Evolutionary conservation across 1,140 invertebrate species (phyloP).

Genomic region (Orius insidiosus): DNA sequence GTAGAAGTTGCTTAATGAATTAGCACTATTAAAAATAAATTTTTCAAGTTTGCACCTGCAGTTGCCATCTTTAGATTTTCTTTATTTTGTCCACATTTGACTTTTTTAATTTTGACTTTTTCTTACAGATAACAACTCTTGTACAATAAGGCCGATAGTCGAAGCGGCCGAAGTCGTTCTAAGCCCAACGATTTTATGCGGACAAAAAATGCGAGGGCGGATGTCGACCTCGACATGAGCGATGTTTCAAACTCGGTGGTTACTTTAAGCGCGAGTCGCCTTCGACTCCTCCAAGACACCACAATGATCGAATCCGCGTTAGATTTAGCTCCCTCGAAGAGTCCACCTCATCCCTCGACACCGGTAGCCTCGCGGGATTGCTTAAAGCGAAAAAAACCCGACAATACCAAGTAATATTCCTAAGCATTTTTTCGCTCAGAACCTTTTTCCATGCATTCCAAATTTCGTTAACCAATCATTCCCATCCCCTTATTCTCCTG

Average conservation of each 20-base stretch:
- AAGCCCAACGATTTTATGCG: constrained; percentile 9
- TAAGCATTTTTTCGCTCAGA: no score
- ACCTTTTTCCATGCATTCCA: no score
- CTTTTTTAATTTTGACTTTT: background rate
- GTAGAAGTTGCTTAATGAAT: no score
- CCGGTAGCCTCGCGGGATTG: constrained; percentile 34
- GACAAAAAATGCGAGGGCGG: constrained; percentile 1
- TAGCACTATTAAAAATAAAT: no score
- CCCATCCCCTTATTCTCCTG: no score
- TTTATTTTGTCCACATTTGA: background rate
- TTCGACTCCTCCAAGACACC: constrained; percentile 57
- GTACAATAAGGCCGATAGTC: constrained; percentile 2
- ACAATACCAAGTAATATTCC: no score
- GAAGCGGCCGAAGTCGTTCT: constrained; percentile 10
- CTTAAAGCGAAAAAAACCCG: constrained; percentile 24
- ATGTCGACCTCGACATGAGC: constrained; percentile 20
- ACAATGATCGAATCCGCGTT: constrained; percentile 75
- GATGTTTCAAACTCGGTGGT: constrained; percentile 14
- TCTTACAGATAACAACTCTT: constrained; percentile 6
- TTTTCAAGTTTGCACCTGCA: no score
- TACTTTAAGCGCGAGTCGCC: constrained; percentile 35
- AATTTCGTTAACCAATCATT: no score
- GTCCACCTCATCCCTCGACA: constrained; percentile 32
- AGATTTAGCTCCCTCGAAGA: constrained; percentile 61
- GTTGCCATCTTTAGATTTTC: background rate